Evolutionary conservation across 2,797 vertebrate genomes (phyloP), one percentile per base, ranked within the genome.

Genomic region (Hippocampus kuda): DNA sequence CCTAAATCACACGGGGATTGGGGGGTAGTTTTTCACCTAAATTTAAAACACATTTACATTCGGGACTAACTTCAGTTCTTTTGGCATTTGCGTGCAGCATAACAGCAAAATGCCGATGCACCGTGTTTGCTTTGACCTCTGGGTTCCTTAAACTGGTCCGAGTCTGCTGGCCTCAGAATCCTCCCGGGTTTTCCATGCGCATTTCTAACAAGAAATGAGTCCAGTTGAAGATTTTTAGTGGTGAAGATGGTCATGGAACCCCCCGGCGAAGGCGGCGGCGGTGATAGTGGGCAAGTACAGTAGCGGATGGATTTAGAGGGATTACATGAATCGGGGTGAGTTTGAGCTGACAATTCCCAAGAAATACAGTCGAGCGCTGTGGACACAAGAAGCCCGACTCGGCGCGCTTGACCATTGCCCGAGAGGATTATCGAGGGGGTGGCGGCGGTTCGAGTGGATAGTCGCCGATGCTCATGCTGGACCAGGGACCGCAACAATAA

Each of bases 271-370:
- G 51, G 76, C 81, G 75, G 79, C 77, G 77, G 65, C 81, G 74
- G 79, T 77, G 77, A 63, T 5, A 18, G 1, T 5, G 48, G 48
- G 27, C 59, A 60, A 81, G 79, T 71, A 68, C 71, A 76, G 76
- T 74, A 86, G 81, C 86, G 89, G 89, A 89, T 89, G 88, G 88
- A 88, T 79, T 87, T 79, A 41, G 77, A 83, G 80, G 88, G 90
- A 92, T 92, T 91, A 91, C 75, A 83, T 70, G 81, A 83, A 84
- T 86, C 81, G 81, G 83, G 79, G 79, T 80, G 86, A 79, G 84
- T 84, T 82, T 85, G 82, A 80, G 80, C 83, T 80, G 86, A 83
- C 81, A 88, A 88, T 87, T 91, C 85, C 80, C 76, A 87, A 90
- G 86, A 82, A 89, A 86, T 83, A 90, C 85, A 27, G 87, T 83